Base-by-base conservation (phyloP, 1,140 invertebrate genomes). In the Drosophila grimshawi region DNA sequence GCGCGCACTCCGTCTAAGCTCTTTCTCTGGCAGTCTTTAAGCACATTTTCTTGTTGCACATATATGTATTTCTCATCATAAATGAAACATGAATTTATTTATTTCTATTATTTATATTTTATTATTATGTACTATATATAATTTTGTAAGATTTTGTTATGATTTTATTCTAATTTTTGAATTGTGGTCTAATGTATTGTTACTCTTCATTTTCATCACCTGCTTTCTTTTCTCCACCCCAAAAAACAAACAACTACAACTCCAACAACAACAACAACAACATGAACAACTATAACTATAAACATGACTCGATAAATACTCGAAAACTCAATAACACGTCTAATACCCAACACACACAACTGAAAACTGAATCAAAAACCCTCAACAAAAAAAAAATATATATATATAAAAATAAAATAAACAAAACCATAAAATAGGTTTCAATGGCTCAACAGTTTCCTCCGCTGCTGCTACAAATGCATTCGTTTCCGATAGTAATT, bases 401-500 rank as follows among this genome's bases (percentile, higher is more conserved):
- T 52, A 53, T 56, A 83, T 48, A 57, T 73, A 49, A 51, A 72
- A 73, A 70, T 11, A 86, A 60, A 62, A 69, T 43, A 66, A 66
- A 57, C 72, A 75, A 82, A 78, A 64, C 55, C 49, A 83, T 67
- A 80, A 72, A 66, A 83, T 83, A 86, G 83, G 92, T 93, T 91
- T 91, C 93, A 93, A 93, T 94, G 92, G 88, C 92, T 92, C 72
- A 93, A 93, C 94, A 85, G 80, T 91, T 77, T 93, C 93, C 91
- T 93, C 92, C 77, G 92, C 94, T 78, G 93, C 94, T 93, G 94
- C 94, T 93, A 94, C 94, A 94, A 96, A 95, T 94, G 94, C 95
- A 80, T 97, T 97, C 94, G 96, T 97, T 92, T 96, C 95, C 92
- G 96, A 97, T 93, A 96, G 95, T 92, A 96, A 95, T 93, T 97